A percentile compares a stretch with the other conserved stretches of the same genome.
Conservation (phyloP, 2,797 vertebrate genomes). For the Sebastes alutus region DNA sequence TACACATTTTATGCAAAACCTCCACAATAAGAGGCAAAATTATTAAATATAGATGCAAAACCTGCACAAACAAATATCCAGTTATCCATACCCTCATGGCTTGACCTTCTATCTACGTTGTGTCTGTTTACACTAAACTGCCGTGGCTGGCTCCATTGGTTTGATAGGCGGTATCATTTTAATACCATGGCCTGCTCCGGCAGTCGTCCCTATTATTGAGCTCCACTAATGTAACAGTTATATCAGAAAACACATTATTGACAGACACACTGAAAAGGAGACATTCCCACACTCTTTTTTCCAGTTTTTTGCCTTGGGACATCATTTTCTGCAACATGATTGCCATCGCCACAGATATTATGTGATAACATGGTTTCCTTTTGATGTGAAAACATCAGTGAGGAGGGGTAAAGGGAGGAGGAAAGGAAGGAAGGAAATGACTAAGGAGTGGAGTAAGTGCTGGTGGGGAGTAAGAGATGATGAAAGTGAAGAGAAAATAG, state of each 20-base stretch:
- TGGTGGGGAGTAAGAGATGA: slow-evolving; percentile 11
- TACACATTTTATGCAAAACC: too few species aligned
- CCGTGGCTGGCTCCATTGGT: background rate
- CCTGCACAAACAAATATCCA: background rate
- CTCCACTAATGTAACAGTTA: background rate
- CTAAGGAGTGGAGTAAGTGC: background rate
- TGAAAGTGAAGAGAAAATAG: slow-evolving; percentile 42
- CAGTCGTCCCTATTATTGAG: background rate
- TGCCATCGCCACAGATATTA: background rate
- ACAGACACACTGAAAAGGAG: background rate
- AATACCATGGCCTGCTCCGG: background rate
- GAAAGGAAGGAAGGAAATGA: background rate
- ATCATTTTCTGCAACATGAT: slow-evolving; percentile 4
- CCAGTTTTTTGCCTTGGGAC: slow-evolving; percentile 7
- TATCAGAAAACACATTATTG: background rate
- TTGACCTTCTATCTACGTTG: background rate
- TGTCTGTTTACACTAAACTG: background rate
- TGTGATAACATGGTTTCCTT: background rate
- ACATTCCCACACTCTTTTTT: background rate
- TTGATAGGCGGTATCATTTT: background rate
- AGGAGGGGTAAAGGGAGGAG: background rate
- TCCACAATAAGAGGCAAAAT: too few species aligned
- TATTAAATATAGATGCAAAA: too few species aligned
- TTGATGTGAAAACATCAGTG: slow-evolving; percentile 20
- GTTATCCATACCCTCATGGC: background rate